Conservation (phyloP, 2,888 invertebrate species). For the Andrena bicolor region DNA sequence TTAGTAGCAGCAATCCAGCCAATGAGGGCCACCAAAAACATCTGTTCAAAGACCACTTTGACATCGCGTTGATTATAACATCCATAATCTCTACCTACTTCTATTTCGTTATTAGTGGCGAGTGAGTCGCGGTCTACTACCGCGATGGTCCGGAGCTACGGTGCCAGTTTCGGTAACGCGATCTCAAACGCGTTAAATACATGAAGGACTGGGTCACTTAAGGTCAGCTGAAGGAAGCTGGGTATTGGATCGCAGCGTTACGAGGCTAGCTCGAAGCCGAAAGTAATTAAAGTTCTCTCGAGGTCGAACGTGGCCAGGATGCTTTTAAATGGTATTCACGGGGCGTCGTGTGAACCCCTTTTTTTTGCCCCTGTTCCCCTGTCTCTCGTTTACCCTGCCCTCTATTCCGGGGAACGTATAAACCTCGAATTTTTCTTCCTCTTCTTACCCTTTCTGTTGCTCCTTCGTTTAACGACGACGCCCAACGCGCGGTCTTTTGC, state of each 20-base stretch:
- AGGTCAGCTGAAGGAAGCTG: neutral
- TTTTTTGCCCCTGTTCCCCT: neutral
- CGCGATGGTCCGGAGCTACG: too few species aligned
- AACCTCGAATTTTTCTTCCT: slow-evolving; percentile 18
- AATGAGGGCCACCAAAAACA: too few species aligned
- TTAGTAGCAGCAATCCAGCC: too few species aligned
- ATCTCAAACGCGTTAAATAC: neutral
- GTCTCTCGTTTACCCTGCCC: slow-evolving; percentile 20
- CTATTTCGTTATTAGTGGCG: too few species aligned
- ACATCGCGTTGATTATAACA: too few species aligned
- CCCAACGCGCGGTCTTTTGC: slow-evolving; percentile 27
- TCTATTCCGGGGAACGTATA: slow-evolving; percentile 23
- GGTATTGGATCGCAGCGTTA: neutral
- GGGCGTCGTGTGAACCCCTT: neutral
- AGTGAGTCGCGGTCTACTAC: too few species aligned
- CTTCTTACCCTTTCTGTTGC: neutral
- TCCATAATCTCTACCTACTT: too few species aligned
- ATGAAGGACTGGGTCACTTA: neutral
- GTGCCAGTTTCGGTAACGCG: too few species aligned
- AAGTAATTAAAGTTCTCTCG: slow-evolving; percentile 22
- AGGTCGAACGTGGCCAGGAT: slow-evolving; percentile 1
- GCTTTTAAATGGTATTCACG: slow-evolving; percentile 9
- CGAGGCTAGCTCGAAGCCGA: neutral
- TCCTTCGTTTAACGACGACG: slow-evolving; percentile 20
- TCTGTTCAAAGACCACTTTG: too few species aligned